Base-by-base conservation (phyloP, 2,888 invertebrate genomes). In the Rhagium mordax region DNA sequence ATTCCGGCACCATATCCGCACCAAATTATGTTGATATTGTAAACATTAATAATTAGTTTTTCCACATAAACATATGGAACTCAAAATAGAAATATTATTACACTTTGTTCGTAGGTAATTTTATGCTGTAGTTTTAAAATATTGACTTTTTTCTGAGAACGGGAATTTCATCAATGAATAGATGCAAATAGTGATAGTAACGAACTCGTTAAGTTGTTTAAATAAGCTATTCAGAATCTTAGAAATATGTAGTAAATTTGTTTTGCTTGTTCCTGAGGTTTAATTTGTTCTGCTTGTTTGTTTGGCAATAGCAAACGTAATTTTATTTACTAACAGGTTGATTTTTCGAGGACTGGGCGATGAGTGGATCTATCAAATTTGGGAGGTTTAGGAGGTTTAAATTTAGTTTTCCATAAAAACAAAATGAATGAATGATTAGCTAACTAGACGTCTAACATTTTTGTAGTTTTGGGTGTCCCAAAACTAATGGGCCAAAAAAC, bases 1-100 rank as follows among this genome's bases (percentile, higher is more conserved):
- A 61, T 47, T 4, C 41, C 13, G 8, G 13, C 13, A 41, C 41
- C 13, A 41, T 27, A 33, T 59, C 33, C n/a, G n/a, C 16, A 59
- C 59, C 18, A 59, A 59, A 15, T 59, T 33, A 55, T 55, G 27
- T 55, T 21, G 24, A 55, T 55, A 55, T 55, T 1, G 55, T 55
- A 55, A 55, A 55, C 55, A 55, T n/a, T 13, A 55, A 20, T 24
- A 55, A 55, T 55, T 21, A 27, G 20, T 61, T 18, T 61, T 41
- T 20, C 3, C 27, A 55, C 13, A 13, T 3, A 27, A 24, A 55
- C 27, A 0, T 4, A 2, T 13, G 7, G n/a, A n/a, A 24, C 24
- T 5, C 13, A 27, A 55, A 55, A 27, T 27, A 55, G 18, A 27
- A 6, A 7, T 7, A 16, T 0, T 18, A 29, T 6, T 33, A 59